Base-by-base conservation (phyloP, 2,113 vertebrate species). In the Amazona vittata region DNA sequence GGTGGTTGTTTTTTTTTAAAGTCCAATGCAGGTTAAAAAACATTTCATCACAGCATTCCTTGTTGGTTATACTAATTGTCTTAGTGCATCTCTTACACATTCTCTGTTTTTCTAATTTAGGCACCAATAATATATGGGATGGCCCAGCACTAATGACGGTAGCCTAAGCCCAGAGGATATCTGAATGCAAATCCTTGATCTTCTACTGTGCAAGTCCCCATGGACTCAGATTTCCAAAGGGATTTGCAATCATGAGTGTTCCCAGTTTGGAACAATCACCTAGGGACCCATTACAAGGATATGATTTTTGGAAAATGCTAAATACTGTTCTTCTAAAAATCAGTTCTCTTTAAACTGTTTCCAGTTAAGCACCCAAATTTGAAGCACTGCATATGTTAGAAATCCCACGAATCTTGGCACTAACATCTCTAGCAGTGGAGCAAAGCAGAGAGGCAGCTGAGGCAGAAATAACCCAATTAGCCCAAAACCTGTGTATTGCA, bases 121-220 rank as follows among this genome's bases (percentile, higher is more conserved):
- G 11, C 12, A 43, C 31, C n/a, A 15, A 0, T 9, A 10, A 25
- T 41, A 15, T 3, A 14, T 10, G 50, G 55, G n/a, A 17, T 75
- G 65, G 22, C 20, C 37, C 46, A 8, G 17, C 33, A n/a, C 2
- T 63, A 22, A 29, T 0, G 2, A 22, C 1, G 46, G 68, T 8
- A 37, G 15, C 57, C 39, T 20, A 25, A 83, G 1, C 55, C 83
- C 81, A 68, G 57, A 41, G 69, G 39, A 43, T 67, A 18, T 82
- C 39, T 85, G 55, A 60, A 71, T 24, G 13, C 37, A 92, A 90
- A 79, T 63, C 68, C 52, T 57, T 76, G 80, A 19, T 84, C 64
- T 76, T 44, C 43, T 52, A 2, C 67, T 47, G 15, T 46, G 55
- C 35, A 21, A 16, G 18, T 47, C 83, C 69, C 69, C 14, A 0